A percentile compares a stretch with the other conserved stretches of the same genome.
Conservation (phyloP, 2,113 vertebrate species). For the Sorex araneus region DNA sequence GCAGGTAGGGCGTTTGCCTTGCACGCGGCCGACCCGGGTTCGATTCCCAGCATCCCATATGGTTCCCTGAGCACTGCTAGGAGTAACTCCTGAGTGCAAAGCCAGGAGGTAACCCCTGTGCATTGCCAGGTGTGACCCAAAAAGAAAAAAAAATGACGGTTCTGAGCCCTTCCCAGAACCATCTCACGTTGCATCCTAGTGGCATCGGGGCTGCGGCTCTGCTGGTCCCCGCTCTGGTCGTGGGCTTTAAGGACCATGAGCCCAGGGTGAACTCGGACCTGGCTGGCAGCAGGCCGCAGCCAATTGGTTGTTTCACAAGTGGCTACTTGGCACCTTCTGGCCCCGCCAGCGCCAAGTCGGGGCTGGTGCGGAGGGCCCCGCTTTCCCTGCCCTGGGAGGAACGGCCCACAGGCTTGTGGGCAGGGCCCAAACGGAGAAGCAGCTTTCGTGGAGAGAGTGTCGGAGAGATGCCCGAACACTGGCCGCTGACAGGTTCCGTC, state of each 20-base stretch:
- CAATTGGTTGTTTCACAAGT: background rate
- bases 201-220: background rate
- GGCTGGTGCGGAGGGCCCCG: background rate
- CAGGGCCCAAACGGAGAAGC: background rate
- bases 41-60: too few species aligned
- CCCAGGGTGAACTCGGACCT: background rate
- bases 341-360: background rate
- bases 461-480: too few species aligned
- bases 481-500: too few species aligned
- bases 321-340: background rate
- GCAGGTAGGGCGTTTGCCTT: too few species aligned
- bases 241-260: background rate
- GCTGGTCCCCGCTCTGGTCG: background rate
- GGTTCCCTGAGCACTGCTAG: too few species aligned
- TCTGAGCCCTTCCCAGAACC: background rate
- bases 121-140: too few species aligned
- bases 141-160: background rate
- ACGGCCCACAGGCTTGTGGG: background rate
- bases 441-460: too few species aligned
- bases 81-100: too few species aligned
- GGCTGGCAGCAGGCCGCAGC: background rate
- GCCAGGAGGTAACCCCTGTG: too few species aligned
- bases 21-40: too few species aligned
- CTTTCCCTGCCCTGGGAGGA: background rate
- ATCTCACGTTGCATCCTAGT: background rate